Conservation (phyloP, 2,113 vertebrate genomes). For the Larimichthys crocea region DNA sequence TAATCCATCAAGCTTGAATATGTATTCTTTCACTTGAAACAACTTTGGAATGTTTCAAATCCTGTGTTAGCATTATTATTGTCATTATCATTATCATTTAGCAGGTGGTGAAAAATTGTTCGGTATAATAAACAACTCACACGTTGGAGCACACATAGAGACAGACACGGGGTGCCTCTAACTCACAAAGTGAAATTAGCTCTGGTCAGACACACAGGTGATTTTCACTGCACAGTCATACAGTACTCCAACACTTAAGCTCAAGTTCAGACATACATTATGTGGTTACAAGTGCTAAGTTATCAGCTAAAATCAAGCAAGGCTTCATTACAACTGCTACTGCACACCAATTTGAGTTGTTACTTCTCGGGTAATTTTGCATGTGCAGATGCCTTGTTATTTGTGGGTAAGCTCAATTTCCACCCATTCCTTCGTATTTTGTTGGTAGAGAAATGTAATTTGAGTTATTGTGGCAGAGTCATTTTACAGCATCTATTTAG, state of each 20-base stretch:
- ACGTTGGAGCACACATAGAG: conserved; percentile 24
- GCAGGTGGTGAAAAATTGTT: conserved; percentile 15
- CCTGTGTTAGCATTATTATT: background rate
- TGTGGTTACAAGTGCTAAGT: conserved; percentile 61
- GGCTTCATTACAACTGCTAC: conserved; percentile 52
- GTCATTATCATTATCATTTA: background rate
- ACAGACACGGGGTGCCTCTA: conserved; percentile 23
- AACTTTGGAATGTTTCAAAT: background rate
- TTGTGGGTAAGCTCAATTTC: conserved; percentile 19
- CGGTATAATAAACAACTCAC: conserved; percentile 21
- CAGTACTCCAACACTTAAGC: conserved; percentile 33
- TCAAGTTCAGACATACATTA: conserved; percentile 40
- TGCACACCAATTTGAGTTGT: conserved; percentile 50
- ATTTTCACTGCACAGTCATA: conserved; percentile 49
- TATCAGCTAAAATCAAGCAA: conserved; percentile 64
- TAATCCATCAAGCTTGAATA: background rate
- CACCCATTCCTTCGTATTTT: conserved; percentile 16
- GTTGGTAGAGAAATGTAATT: conserved; percentile 35
- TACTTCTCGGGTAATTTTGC: conserved; percentile 40
- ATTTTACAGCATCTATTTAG: conserved; percentile 27
- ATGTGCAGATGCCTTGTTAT: conserved; percentile 47
- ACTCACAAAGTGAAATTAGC: conserved; percentile 25
- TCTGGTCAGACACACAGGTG: conserved; percentile 40
- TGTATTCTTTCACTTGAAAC: background rate
- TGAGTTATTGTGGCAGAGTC: conserved; percentile 12